Base-by-base conservation (phyloP, 2,797 vertebrate species). In the Garrulus glandarius region DNA sequence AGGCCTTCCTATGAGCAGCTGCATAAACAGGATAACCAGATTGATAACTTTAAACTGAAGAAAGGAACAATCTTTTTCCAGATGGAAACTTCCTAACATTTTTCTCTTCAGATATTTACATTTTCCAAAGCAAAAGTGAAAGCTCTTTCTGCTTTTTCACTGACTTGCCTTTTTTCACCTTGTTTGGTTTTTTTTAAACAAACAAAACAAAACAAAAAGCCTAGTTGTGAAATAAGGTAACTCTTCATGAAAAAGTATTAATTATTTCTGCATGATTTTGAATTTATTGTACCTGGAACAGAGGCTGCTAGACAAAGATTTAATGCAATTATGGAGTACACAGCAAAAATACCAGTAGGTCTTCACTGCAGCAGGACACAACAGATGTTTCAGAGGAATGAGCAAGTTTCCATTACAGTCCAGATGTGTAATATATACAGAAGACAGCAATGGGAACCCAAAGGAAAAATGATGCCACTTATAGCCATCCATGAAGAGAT, bases 391-490 rank as follows among this genome's bases (percentile, higher is more conserved):
- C 76, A 65, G 82, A 78, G 85, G 92, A 95, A 94, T 90, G 87
- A 96, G 61, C n/a, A 85, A 87, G 92, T 93, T 93, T 96, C 93
- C 67, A 70, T 96, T 94, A 92, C 87, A 88, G 36, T 79, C 94
- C 96, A 97, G 95, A 96, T 97, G 95, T 82, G 72, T 76, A 93
- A 97, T 67, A 92, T 93, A 96, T 46, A 97, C 92, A 95, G 87
- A 95, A 34, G 60, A 67, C 34, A 65, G 69, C 87, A 94, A 81
- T 92, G 89, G 72, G 85, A 97, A 96, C 82, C 82, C 89, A 93
- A 87, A 95, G 95, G 95, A 96, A 96, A 97, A 96, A 90, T 86
- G 79, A 96, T 96, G 94, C 92, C 95, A 92, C 91, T 96, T 96
- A 94, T 81, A 95, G 82, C 87, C 34, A 1, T 84, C 92, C 94